A percentile compares a stretch with the other conserved stretches of the same genome.
phyloP scores from a whole-genome alignment of 2,888 invertebrate genomes.

The Ornithoptera priamus region DNA sequence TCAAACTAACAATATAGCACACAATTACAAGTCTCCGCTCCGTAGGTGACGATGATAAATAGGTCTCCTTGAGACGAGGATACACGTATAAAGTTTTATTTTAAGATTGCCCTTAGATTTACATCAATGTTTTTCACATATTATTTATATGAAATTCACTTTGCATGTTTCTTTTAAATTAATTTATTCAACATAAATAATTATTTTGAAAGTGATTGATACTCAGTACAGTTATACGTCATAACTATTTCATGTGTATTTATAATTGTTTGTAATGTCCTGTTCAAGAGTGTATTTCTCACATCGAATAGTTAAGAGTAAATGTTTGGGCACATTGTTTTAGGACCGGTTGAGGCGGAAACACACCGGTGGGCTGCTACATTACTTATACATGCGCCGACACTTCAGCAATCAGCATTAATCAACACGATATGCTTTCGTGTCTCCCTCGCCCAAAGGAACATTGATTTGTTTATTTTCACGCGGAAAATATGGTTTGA shows the following conservation, averaged over 20 bases:
- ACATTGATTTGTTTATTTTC: constrained; percentile 72
- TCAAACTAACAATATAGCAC: constrained; percentile 73
- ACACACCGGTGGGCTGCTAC: constrained; percentile 66
- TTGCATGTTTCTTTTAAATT: not conserved
- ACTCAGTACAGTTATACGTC: not conserved
- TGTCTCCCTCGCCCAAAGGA: constrained; percentile 59
- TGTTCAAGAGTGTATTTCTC: constrained; percentile 26
- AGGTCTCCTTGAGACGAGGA: constrained; percentile 64
- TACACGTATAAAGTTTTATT: constrained; percentile 53
- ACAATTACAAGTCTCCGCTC: constrained; percentile 72
- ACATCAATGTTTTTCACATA: constrained; percentile 35
- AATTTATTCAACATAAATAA: not conserved
- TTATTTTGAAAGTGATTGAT: too few relatives aligned
- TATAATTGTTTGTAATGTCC: constrained; percentile 1
- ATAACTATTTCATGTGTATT: not conserved
- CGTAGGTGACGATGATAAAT: constrained; percentile 76
- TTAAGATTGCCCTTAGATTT: constrained; percentile 36
- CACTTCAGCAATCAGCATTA: constrained; percentile 79
- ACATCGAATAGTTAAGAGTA: constrained; percentile 60
- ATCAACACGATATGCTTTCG: constrained; percentile 72
- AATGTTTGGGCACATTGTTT: constrained; percentile 75
- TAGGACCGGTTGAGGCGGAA: constrained; percentile 74
- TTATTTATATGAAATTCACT: constrained; percentile 20
- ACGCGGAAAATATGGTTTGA: constrained; percentile 60
- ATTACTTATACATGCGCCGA: constrained; percentile 78